These are phyloP conservation scores for Doryteuthis pealeii DNA, from an alignment of 1,140 invertebrate species.

Conservation along the genomic window DNA sequence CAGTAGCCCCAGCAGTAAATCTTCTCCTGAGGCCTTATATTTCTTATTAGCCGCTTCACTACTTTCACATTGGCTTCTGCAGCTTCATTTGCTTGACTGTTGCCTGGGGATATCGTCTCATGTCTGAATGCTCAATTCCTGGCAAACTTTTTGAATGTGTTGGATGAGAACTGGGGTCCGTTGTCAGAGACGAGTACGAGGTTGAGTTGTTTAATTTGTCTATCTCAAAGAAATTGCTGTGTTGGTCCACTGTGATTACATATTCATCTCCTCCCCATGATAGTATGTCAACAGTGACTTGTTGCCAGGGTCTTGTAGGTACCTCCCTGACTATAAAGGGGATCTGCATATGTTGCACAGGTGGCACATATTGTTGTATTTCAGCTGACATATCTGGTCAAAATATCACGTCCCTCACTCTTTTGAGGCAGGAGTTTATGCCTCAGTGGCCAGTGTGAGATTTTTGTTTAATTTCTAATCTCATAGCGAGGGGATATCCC, in stretches of 20 bases:
- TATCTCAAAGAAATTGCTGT: constrained; percentile 21
- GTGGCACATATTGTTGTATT: background rate
- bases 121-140: constrained; percentile 14
- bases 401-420: background rate
- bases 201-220: constrained; percentile 11
- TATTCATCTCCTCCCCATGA: constrained; percentile 2
- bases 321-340: constrained; percentile 7
- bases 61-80: constrained; percentile 19
- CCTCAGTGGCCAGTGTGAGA: constrained; percentile 26
- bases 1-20: constrained; percentile 9
- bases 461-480: constrained; percentile 24
- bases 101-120: background rate
- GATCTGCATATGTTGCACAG: background rate
- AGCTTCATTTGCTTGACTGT: constrained; percentile 18
- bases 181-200: constrained; percentile 7
- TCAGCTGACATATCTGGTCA: background rate
- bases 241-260: constrained; percentile 18
- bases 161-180: background rate
- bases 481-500: constrained; percentile 21
- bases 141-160: background rate
- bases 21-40: background rate
- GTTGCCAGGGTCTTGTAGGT: constrained; percentile 10
- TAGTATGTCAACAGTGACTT: constrained; percentile 18
- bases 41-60: constrained; percentile 16
- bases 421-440: constrained; percentile 11